Evolutionary conservation across 2,797 vertebrate genomes (phyloP), one percentile per base, ranked within the genome.

Genomic region (Eulemur albifrons): DNA sequence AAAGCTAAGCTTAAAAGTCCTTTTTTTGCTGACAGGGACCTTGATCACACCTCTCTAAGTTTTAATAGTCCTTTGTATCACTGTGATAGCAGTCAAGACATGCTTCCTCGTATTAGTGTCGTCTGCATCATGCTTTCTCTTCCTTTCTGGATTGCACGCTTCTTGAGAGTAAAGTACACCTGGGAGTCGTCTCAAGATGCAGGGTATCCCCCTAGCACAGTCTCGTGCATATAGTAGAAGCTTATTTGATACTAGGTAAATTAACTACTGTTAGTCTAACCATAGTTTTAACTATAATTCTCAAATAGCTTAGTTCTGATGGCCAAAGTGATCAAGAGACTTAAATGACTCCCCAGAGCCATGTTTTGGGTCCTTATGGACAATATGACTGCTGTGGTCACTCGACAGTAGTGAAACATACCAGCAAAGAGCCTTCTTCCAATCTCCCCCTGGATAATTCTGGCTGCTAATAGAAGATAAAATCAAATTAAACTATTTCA

Each of bases 401-500:
- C 25, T 0, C 8, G 4, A n/a, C 1, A 0, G 13, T 5, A 30
- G 57, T 18, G 50, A 18, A 18, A 35, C 7, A 30, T 0, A 1
- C 30, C 25, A 69, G 38, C 25, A 18, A 63, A 45, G 7, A 30
- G 65, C 9, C 40, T 4, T 40, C 67, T 17, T 50, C 77, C 65
- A 35, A 1, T 21, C 48, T 50, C 72, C 15, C 23, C 45, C 61
- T 20, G 3, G 23, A 52, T 59, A 85, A 67, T 75, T 23, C 48
- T 32, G 76, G 57, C 61, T 14, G 48, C 54, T 79, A 85, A 85
- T 1, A 63, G 72, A 72, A 88, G 63, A 88, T 21, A 61, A 61
- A 86, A 76, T 45, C 50, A 90, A 76, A 95, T 25, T 48, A 76
- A 82, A 70, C 38, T 48, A 32, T 32, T 86, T 94, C 30, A 65